Evolutionary conservation across 2,888 invertebrate species (phyloP), one percentile per base, ranked within the genome.

Genomic region (Congeria kusceri): DNA sequence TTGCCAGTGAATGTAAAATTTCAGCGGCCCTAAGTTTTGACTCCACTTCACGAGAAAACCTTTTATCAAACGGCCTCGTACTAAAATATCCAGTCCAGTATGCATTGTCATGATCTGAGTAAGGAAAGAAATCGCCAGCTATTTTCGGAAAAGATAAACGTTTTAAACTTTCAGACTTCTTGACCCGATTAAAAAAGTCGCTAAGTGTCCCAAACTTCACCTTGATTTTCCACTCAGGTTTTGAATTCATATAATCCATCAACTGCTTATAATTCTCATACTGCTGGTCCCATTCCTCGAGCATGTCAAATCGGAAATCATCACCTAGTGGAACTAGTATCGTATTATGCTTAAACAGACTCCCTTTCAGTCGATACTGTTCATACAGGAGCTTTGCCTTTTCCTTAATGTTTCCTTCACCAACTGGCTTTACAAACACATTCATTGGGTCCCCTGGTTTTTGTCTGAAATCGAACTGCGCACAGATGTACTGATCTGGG

Each of bases 21-120:
- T 93, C 93, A 11, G 93, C 92, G 11, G 91, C 89, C 67, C 92
- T 81, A 2, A 93, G 75, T n/a, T 82, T 77, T 0, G 91, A 84
- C 80, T 94, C 93, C 23, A 94, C 90, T 88, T 98, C 94, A 5
- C 92, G 80, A 15, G 20, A 98, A 94, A 61, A 91, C 53, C 88
- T 96, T 95, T 92, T 98, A 96, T 76, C 98, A 87, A 92, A 94
- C 0, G 95, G 94, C 20, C 95, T 94, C 0, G 98, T 98, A 0
- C 98, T 97, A 93, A 95, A 99, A 93, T 98, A 99, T 0, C 99
- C 99, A 4, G 97, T 98, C 99, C 99, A 99, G 93, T 99, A 99
- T 0, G 98, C 98, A 67, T 84, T 80, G 58, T 91, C 84, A 80
- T 98, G 97, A 91, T 99, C 99, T 0, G 98, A 97, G 93, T 99